These are phyloP conservation scores for Columba livia DNA, from an alignment of 2,113 vertebrate genomes.

Conservation along the genomic window DNA sequence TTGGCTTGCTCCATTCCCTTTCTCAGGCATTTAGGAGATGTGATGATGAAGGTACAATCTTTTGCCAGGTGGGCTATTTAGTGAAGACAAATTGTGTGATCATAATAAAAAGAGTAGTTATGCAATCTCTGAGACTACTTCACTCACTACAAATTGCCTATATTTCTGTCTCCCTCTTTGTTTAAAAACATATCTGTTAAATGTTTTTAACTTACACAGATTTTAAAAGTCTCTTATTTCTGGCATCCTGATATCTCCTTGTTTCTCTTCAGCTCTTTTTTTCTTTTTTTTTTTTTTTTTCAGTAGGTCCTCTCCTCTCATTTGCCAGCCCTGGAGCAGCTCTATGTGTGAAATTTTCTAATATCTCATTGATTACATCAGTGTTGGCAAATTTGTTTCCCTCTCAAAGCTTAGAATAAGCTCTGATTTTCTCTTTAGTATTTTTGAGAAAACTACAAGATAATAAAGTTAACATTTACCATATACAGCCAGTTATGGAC, in stretches of 20 bases:
- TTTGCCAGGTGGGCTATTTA: not conserved
- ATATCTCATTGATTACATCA: not conserved
- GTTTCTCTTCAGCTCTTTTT: not conserved
- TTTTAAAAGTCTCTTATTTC: not conserved
- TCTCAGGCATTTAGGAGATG: not conserved
- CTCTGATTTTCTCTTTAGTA: not conserved
- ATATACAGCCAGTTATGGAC: not conserved
- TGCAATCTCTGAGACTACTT: not conserved
- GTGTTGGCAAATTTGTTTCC: not conserved
- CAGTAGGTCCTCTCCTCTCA: not conserved
- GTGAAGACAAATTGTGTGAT: not conserved
- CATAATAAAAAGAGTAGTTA: not conserved
- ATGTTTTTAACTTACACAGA: not conserved
- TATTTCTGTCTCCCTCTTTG: not conserved
- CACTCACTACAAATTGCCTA: not conserved
- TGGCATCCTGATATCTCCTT: not conserved
- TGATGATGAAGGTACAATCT: not conserved
- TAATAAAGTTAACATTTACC: not conserved
- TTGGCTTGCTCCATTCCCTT: not conserved
- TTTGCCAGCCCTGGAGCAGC: not conserved
- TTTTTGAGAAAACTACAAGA: not conserved
- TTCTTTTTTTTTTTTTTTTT: not conserved
- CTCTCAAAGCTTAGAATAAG: not conserved
- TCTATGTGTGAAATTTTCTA: not conserved
- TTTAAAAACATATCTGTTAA: not conserved